These are phyloP conservation scores for Mimachlamys varia DNA, from an alignment of 2,888 invertebrate genomes.

Conservation along the genomic window DNA sequence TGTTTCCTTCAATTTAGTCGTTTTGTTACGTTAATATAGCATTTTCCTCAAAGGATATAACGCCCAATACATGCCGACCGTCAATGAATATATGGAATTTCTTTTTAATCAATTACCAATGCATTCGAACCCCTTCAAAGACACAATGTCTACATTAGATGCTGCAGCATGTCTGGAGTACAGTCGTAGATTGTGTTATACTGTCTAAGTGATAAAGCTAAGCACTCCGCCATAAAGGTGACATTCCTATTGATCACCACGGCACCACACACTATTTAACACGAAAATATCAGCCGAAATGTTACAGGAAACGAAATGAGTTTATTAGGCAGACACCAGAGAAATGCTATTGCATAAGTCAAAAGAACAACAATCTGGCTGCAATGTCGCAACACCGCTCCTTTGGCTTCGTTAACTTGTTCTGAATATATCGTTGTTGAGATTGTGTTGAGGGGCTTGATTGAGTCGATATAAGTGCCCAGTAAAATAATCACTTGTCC, in stretches of 20 bases:
- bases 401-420: not conserved
- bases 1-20: not conserved
- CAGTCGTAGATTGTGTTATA: not conserved
- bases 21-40: not conserved
- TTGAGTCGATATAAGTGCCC: not conserved
- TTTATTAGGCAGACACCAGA: not conserved
- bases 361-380: not conserved
- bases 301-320: not conserved
- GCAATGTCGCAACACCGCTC: not conserved
- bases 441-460: not conserved
- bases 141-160: not conserved
- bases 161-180: not conserved
- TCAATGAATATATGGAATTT: not conserved
- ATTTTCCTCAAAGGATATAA: not conserved
- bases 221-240: not conserved
- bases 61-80: not conserved
- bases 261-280: not conserved
- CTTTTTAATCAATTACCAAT: not conserved
- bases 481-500: not conserved
- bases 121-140: not conserved
- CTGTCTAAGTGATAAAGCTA: not conserved
- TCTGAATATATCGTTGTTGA: not conserved
- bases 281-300: not conserved
- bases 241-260: not conserved
- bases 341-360: not conserved